Evolutionary conservation across 2,888 invertebrate species (phyloP), one percentile per base, ranked within the genome.

Genomic region (Lasioglossum malachurum): DNA sequence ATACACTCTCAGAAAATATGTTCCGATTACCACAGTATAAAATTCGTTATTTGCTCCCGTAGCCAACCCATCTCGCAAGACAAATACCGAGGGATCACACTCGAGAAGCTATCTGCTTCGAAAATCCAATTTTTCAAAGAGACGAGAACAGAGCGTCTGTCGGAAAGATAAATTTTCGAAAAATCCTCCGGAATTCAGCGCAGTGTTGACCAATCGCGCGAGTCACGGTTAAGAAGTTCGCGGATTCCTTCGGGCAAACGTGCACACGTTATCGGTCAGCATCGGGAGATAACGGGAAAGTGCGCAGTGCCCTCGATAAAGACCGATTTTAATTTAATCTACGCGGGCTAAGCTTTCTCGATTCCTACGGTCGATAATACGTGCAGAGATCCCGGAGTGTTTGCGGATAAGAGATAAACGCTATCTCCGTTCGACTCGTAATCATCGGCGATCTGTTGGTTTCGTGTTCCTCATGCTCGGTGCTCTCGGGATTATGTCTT

Each of bases 321-420:
- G 80, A 83, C 82, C 84, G 81, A 89, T 86, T 89, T 87, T 72
- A 82, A 85, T 85, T 86, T 86, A 87, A 82, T 86, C 78, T 89
- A 89, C 81, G 44, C 71, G 75, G 64, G 74, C 76, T 89, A 83
- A 91, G 90, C 87, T 83, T 82, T 79, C 71, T 89, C 89, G 89
- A 92, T 91, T 87, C 87, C 88, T 0, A 41, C 60, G 64, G 76
- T 84, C 82, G 93, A 93, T 92, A 91, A 82, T 77, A 64, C 71
- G 77, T 81, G 81, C 71, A 72, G 75, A 83, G 84, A 88, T 83
- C 76, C 80, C 75, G 84, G 77, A 88, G 82, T 91, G 88, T 91
- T 92, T 88, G 87, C 75, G 82, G 78, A 79, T 85, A 84, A 84
- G 74, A 87, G 92, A 92, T 93, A 92, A 84, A 80, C 35, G 81